A percentile compares a stretch with the other conserved stretches of the same genome.
Evolutionary conservation across 1,140 invertebrate species (phyloP).

Genomic region (Pantala flavescens): DNA sequence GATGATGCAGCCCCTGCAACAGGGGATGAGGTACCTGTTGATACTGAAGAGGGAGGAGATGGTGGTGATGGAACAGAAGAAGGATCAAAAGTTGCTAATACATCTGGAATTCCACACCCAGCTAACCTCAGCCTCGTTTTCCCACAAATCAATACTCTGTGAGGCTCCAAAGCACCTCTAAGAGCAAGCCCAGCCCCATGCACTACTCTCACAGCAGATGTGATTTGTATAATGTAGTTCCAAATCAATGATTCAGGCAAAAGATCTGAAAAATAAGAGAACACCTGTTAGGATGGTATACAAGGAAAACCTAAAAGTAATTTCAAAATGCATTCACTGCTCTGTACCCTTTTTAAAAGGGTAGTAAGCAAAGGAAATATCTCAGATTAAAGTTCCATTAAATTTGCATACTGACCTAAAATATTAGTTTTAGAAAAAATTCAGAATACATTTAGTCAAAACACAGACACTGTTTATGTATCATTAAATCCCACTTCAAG

Average conservation of each 20-base stretch:
- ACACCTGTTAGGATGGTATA: too few relatives aligned
- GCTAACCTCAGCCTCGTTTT: constrained; percentile 56
- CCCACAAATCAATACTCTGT: constrained; percentile 64
- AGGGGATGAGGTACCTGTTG: neutral
- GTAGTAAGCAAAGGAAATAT: too few relatives aligned
- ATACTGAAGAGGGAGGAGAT: neutral
- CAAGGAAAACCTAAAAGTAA: too few relatives aligned
- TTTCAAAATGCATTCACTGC: too few relatives aligned
- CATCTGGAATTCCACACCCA: constrained; percentile 72
- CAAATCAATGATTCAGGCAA: constrained; percentile 86
- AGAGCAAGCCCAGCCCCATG: constrained; percentile 63
- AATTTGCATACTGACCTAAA: too few relatives aligned
- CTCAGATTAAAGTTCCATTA: too few relatives aligned
- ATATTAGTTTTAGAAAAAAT: too few relatives aligned
- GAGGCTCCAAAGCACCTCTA: constrained; percentile 68
- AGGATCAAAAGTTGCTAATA: constrained; percentile 62
- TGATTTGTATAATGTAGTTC: constrained; percentile 92
- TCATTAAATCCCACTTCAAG: too few relatives aligned
- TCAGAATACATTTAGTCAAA: too few relatives aligned
- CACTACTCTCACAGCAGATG: constrained; percentile 82
- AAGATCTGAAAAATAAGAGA: constrained; percentile 37
- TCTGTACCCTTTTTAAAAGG: neutral
- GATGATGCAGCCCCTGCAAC: neutral
- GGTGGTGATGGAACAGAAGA: constrained; percentile 49
- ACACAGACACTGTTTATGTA: too few relatives aligned